A percentile compares a stretch with the other conserved stretches of the same genome.
phyloP scores from a whole-genome alignment of 2,797 vertebrate species.

The Lagocephalus sceleratus region DNA sequence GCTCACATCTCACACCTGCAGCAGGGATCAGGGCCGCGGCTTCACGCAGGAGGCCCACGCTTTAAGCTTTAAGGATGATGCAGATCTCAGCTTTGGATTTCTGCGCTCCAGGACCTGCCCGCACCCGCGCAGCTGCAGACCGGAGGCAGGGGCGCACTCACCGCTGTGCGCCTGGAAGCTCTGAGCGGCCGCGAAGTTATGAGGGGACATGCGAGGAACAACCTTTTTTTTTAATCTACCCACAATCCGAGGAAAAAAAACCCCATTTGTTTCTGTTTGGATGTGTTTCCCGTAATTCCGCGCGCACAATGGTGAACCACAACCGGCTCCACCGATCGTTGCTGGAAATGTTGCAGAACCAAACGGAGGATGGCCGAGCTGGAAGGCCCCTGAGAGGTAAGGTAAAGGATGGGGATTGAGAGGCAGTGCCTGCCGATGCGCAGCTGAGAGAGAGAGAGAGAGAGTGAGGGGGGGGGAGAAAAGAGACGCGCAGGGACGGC shows the following conservation, averaged over 20 bases:
- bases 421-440: conserved; percentile 31
- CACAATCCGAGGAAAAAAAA: conserved; percentile 19
- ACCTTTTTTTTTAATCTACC: neutral
- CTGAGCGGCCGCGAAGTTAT: conserved; percentile 14
- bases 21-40: conserved; percentile 44
- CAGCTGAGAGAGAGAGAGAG: conserved; percentile 31
- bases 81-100: conserved; percentile 45
- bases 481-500: neutral
- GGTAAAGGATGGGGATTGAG: conserved; percentile 47
- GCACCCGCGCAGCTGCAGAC: conserved; percentile 26
- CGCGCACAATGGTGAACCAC: conserved; percentile 45
- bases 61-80: conserved; percentile 20
- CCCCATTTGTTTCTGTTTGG: conserved; percentile 24
- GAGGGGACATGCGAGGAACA: conserved; percentile 35
- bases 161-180: conserved; percentile 10
- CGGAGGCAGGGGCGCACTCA: conserved; percentile 18
- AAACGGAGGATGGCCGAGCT: conserved; percentile 19
- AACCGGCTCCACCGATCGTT: conserved; percentile 28
- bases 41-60: conserved; percentile 56
- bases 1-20: conserved; percentile 60
- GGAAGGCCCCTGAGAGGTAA: conserved; percentile 35
- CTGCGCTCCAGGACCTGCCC: conserved; percentile 42
- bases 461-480: conserved; percentile 20
- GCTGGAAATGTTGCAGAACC: conserved; percentile 41
- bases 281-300: conserved; percentile 16